Base-by-base conservation (phyloP, 2,113 vertebrate species). In the Plecotus auritus region DNA sequence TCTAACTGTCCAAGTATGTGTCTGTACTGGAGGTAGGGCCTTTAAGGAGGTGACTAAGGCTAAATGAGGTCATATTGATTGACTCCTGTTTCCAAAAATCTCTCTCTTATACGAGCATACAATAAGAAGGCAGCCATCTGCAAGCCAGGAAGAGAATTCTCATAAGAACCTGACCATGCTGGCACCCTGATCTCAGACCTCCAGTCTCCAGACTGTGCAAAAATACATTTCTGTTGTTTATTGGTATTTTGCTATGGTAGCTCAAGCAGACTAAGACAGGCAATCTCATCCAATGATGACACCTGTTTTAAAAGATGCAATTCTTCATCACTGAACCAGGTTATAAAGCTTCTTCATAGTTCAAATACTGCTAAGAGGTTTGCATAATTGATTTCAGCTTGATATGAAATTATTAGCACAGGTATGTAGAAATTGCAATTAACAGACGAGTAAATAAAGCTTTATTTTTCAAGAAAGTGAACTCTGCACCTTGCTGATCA, bases 401-500 rank as follows among this genome's bases (percentile, higher is more conserved):
- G n/a, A 49, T 93, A 64, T 78, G 30, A 91, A 85, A 17, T 8
- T 93, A 56, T 93, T 77, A 5, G 26, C 40, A 32, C 17, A 84
- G 1, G 35, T n/a, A 42, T 54, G 10, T 2, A 64, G 90, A 37
- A 90, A 54, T 0, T 0, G 9, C 51, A 20, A 12, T 89, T 78
- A 49, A 42, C 14, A 7, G 20, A 61, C 0, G 0, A 28, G 13
- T 67, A 80, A 37, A 32, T 59, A 3, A 0, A 2, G 0, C 56
- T 69, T 88, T n/a, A 81, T 88, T 7, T 61, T 74, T 87, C 26
- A 72, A 67, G 54, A 90, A 93, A 1, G 1, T 4, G 10, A 81
- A 4, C 2, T 1, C 0, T 2, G 35, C 16, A 30, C 6, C n/a
- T 16, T 74, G 8, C 5, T 13, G 67, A 18, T 47, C 30, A 37